Base-by-base conservation (phyloP, 2,797 vertebrate genomes). In the Tapirus indicus region DNA sequence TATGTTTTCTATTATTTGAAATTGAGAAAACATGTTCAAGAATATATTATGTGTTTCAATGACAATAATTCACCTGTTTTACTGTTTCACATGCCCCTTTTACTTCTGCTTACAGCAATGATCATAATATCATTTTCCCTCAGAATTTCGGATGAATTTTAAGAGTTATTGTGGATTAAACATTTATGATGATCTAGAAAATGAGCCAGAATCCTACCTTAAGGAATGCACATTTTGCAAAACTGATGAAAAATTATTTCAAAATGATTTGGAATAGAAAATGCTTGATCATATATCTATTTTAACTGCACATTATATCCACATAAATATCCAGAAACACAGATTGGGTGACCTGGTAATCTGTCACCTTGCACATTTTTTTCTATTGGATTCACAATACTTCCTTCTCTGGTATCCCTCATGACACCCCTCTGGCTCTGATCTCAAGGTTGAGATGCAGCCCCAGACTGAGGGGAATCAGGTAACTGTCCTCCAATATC, bases 391-490 rank as follows among this genome's bases (percentile, higher is more conserved):
- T 47, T 58, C 64, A 64, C 41, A 52, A 6, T 25, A 13, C 0
- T 56, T 20, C 10, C 29, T 52, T 41, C 21, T 20, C 27, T 27
- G 6, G 10, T 44, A 7, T n/a, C 6, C 29, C 6, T 32, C 27
- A 56, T 20, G 32, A 16, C 27, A n/a, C 38, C 12, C 17, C 1
- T 49, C 14, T 23, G 2, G 2, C 8, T 60, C 12, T 58, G 9
- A 5, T 35, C 11, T 20, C 21, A 54, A 6, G 5, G 11, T 23
- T 66, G 18, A 0, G 12, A 16, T 41, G 13, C 18, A 68, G 2
- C 17, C 35, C 18, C 20, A n/a, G 18, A 49, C 10, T 52, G 9
- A 14, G 3, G 21, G 1, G 11, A 11, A 47, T n/a, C 1, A n/a
- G 18, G 12, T 49, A 44, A n/a, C 21, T 54, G 29, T 52, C 35